Evolutionary conservation across 2,113 vertebrate species (phyloP).

Genomic region (Gnathonemus echidnorhynchus): DNA sequence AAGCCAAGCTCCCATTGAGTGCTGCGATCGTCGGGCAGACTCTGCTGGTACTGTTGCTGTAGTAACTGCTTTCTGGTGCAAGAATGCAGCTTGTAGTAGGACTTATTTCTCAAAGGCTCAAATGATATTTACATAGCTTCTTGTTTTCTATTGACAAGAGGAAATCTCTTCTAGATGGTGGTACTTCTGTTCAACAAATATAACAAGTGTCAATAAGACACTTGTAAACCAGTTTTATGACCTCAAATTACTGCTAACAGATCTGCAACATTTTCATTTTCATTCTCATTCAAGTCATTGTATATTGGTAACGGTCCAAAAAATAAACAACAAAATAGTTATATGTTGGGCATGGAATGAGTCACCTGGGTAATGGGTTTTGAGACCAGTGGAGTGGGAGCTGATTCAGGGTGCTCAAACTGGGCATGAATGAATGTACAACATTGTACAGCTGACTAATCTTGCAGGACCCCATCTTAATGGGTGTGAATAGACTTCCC

Average conservation of each 20-base stretch:
- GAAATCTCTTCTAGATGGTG: not conserved
- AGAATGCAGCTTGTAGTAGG: not conserved
- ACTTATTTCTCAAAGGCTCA: not conserved
- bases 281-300: not conserved
- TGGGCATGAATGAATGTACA: not conserved
- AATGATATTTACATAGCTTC: not conserved
- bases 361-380: not conserved
- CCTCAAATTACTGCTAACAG: not conserved
- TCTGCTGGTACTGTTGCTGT: not conserved
- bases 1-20: not conserved
- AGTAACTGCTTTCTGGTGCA: not conserved
- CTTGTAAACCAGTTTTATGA: not conserved
- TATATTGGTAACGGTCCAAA: not conserved
- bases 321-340: not conserved
- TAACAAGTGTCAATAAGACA: not conserved
- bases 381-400: not conserved
- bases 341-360: not conserved
- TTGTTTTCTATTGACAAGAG: not conserved
- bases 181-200: not conserved
- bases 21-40: not conserved
- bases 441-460: not conserved
- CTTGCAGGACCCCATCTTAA: not conserved
- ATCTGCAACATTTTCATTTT: not conserved
- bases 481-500: not conserved
- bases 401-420: not conserved